Conservation (phyloP, 2,888 invertebrate species). For the Drosophila anomalata region DNA sequence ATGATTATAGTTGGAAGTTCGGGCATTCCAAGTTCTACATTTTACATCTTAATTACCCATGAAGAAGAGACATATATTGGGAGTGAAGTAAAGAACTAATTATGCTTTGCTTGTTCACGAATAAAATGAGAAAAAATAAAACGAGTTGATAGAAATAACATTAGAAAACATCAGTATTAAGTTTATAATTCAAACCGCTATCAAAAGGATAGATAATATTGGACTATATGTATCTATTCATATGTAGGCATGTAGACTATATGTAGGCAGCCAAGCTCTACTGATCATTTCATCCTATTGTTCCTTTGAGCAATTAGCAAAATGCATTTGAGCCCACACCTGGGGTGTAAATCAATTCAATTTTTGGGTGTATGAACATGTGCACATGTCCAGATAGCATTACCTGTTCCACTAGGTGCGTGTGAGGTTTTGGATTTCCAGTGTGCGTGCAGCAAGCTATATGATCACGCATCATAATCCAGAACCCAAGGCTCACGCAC, state of each 20-base stretch:
- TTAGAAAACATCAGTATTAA: background rate
- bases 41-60: conserved; percentile 27
- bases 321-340: conserved; percentile 63
- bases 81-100: background rate
- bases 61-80: background rate
- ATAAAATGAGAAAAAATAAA: background rate
- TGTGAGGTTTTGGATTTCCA: conserved; percentile 40
- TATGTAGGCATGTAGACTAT: too few species aligned
- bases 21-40: background rate
- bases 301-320: conserved; percentile 52
- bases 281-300: background rate
- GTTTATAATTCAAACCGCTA: background rate
- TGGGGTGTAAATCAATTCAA: conserved; percentile 81
- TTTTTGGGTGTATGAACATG: conserved; percentile 51
- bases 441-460: conserved; percentile 70
- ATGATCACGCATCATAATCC: conserved; percentile 80
- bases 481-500: conserved; percentile 59
- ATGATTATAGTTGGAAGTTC: conserved; percentile 16
- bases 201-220: background rate
- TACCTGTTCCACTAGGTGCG: conserved; percentile 28
- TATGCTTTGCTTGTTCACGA: background rate
- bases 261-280: background rate
- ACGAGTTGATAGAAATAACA: background rate
- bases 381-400: conserved; percentile 43
- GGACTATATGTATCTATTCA: too few species aligned